Evolutionary conservation across 2,797 vertebrate genomes (phyloP).

Genomic region (Acropternis orthonyx): DNA sequence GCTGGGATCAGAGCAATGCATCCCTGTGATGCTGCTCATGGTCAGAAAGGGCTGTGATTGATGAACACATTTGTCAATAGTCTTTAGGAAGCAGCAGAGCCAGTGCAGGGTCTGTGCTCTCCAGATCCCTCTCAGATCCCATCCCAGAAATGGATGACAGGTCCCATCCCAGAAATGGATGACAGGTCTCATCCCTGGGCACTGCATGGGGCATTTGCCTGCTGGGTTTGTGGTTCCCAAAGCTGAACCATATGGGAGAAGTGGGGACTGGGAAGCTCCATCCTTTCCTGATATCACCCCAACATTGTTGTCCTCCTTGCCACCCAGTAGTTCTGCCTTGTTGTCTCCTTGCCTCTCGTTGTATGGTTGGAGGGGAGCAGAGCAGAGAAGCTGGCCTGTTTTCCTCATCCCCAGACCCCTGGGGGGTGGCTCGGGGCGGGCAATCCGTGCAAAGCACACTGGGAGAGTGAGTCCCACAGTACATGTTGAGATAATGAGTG

Average conservation of each 20-base stretch:
- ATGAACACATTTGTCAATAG: background rate
- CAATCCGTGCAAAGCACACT: rapidly evolving
- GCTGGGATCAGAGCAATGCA: background rate
- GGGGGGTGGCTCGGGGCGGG: background rate
- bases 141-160: too few relatives aligned
- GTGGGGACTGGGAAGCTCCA: rapidly evolving
- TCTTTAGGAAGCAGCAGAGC: background rate
- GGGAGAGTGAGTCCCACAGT: background rate
- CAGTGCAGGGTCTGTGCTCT: background rate
- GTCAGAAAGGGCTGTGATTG: background rate
- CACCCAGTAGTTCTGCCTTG: rapidly evolving
- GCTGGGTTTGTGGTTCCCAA: rapidly evolving
- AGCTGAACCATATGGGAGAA: background rate
- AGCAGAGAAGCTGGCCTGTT: background rate
- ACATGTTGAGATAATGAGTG: background rate
- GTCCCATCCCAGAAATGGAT: background rate
- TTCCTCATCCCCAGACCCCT: rapidly evolving
- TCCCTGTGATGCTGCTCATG: background rate
- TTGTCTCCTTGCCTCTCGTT: background rate
- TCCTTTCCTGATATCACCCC: background rate
- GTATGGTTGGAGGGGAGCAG: background rate
- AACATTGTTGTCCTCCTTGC: rapidly evolving
- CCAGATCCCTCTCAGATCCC: background rate
- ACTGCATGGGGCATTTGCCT: background rate
- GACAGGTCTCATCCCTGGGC: background rate